Evolutionary conservation across 2,113 vertebrate species (phyloP), one percentile per base, ranked within the genome.

Genomic region (Lutjanus erythropterus): DNA sequence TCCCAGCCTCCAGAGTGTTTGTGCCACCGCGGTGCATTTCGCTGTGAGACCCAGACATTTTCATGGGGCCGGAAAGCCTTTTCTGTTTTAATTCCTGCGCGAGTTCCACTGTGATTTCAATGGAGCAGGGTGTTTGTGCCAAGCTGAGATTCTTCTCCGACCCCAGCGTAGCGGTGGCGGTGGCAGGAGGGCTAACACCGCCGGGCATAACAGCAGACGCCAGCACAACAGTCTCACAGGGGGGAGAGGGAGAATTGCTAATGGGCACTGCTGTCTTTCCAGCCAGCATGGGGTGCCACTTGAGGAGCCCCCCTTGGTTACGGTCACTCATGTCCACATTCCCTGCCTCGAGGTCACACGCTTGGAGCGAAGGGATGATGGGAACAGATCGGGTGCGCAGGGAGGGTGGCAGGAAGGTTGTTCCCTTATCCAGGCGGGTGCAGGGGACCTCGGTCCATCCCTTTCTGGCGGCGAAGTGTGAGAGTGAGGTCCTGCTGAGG

Each of bases 321-420:
- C 78, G 94, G 92, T 90, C 95, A 91, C 91, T 95, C 86, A 86
- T 89, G 93, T 95, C 94, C 14, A 25, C 37, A 78, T 88, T 77
- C 14, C 61, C 59, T 0, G 65, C 65, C 68, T 96, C 95, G 0
- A 94, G 96, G 91, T 97, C 96, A 4, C 75, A 72, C 75, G 96
- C 96, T 86, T 95, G 95, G 59, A 96, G 93, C 0, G 94, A 95
- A 16, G 95, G 94, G 81, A 96, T 96, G 88, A 96, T 95, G 78
- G 95, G 94, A 55, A 95, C 94, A 4, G 94, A 95, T n/a, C 87
- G 91, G 35, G 91, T 86, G 75, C 89, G 96, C 70, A 95, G 82
- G 56, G 90, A 89, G 10, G 89, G 68, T 2, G 91, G 84, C 8
- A 76, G 66, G 76, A 88, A 85, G 41, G 81, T 23, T 2, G 79